These are phyloP conservation scores for Aurelia sp. DNA, from an alignment of 30 jellyfish, hydroid and myxozoan species.

Conservation along the genomic window DNA sequence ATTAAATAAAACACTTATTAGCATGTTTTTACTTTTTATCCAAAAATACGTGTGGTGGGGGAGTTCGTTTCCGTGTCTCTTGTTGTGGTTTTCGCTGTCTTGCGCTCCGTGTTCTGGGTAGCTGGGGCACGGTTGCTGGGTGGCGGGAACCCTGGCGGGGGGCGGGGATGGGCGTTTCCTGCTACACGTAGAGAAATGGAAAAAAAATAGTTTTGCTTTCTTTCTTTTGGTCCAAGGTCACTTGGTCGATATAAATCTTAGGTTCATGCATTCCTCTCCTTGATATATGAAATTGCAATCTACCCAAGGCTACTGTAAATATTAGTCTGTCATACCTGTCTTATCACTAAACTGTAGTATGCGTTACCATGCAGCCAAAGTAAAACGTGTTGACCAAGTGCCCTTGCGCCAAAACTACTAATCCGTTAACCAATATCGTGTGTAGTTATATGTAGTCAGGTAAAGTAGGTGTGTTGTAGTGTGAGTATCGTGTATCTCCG, in stretches of 20 bases:
- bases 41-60: conserved; percentile 12
- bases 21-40: conserved; percentile 1
- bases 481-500: no score
- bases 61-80: not conserved
- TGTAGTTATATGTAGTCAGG: no score
- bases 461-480: no score
- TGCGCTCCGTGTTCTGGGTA: no score
- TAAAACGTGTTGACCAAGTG: not conserved
- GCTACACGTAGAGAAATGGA: no score
- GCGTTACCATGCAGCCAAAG: conserved; percentile 6
- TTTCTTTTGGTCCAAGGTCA: no score
- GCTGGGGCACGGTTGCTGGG: no score
- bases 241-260: conserved; percentile 5
- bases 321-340: conserved; percentile 1
- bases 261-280: conserved; percentile 11
- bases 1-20: not conserved
- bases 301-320: conserved; percentile 1
- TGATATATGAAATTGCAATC: not conserved
- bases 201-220: no score
- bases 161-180: no score
- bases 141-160: no score
- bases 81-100: no score
- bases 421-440: no score
- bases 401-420: not conserved
- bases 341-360: not conserved